Evolutionary conservation across 2,888 invertebrate genomes (phyloP).

Genomic region (Micropterix aruncella): DNA sequence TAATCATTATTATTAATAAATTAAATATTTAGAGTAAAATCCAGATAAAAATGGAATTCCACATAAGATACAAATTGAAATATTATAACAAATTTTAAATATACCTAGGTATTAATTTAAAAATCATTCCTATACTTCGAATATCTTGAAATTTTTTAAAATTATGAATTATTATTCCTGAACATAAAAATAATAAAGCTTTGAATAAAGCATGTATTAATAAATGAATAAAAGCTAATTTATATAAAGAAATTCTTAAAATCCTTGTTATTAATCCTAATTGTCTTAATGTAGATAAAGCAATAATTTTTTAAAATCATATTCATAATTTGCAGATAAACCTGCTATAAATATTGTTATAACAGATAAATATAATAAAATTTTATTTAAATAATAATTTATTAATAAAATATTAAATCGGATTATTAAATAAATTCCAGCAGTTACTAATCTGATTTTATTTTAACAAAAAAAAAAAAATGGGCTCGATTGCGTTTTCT

Average conservation of each 20-base stretch:
- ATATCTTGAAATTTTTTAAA: conserved; percentile 51
- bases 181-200: conserved; percentile 59
- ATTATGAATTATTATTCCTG: too few relatives aligned
- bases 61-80: conserved; percentile 45
- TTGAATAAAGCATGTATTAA: conserved; percentile 65
- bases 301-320: conserved; percentile 68
- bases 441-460: conserved; percentile 63
- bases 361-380: too few relatives aligned
- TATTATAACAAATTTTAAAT: conserved; percentile 38
- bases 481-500: too few relatives aligned
- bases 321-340: conserved; percentile 48
- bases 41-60: too few relatives aligned
- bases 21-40: conserved; percentile 49
- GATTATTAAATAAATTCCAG: conserved; percentile 60
- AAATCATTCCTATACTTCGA: conserved; percentile 41
- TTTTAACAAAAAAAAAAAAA: too few relatives aligned
- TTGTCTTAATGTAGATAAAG: conserved; percentile 61
- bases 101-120: conserved; percentile 34
- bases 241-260: conserved; percentile 36
- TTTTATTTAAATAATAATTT: conserved; percentile 23
- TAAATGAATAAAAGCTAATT: conserved; percentile 57
- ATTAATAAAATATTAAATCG: conserved; percentile 43
- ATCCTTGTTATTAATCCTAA: conserved; percentile 58
- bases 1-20: too few relatives aligned
- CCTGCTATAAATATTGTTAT: too few relatives aligned